Evolutionary conservation across 2,888 invertebrate genomes (phyloP), one percentile per base, ranked within the genome.

Genomic region (Dione vanillae): DNA sequence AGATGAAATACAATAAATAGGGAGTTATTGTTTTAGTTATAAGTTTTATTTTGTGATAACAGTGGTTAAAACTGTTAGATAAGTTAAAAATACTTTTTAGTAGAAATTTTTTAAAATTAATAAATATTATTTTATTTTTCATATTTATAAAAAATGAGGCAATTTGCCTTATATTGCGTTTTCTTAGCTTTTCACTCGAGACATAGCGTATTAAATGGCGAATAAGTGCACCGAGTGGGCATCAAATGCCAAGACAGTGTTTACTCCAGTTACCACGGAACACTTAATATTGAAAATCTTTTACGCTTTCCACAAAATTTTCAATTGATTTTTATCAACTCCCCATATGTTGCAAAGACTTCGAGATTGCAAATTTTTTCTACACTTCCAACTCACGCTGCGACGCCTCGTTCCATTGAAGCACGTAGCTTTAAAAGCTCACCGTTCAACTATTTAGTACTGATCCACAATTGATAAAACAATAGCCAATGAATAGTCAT

Each of bases 391-490:
- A 70, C 73, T 73, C 75, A 74, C 69, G 76, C 76, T 75, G 76
- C 56, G 76, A 76, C 71, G 69, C 72, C 69, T 72, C 65, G 66
- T 73, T 72, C 72, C 72, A 71, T 72, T 68, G 67, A 64, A 69
- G 56, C 70, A 54, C 68, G 75, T 59, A 56, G 41, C 62, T 56
- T 56, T 51, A 52, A 62, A 64, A 61, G 61, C 11, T 45, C 43
- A 27, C 43, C 43, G n/a, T 19, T 11, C 40, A 14, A 14, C 12
- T 41, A 59, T 49, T 59, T 49, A 49, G 37, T 58, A 75, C 72
- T 69, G 75, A 71, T 72, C 71, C 58, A 45, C 69, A 74, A 75
- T 75, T 76, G 76, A 75, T 75, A 76, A 74, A 77, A 76, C 76
- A 75, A 75, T 76, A 74, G 67, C 69, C 69, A 65, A 70, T 64